phyloP scores from a whole-genome alignment of 2,797 vertebrate species.

The Takifugu ocellatus region DNA sequence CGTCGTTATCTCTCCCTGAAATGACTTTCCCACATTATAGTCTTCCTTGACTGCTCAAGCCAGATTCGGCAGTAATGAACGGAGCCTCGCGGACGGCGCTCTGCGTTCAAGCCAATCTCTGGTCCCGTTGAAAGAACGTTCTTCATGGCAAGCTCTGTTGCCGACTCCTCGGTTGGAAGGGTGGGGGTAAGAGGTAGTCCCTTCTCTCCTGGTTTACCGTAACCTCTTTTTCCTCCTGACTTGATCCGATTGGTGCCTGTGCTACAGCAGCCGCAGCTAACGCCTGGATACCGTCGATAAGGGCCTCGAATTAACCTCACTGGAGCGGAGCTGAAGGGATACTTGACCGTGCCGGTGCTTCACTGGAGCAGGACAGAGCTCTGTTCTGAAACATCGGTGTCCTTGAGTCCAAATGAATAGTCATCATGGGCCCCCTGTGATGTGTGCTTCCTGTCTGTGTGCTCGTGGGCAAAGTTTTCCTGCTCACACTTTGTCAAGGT shows the following conservation, averaged over 20 bases:
- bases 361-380: neutral
- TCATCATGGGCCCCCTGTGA: conserved; percentile 19
- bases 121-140: conserved; percentile 35
- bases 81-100: conserved; percentile 20
- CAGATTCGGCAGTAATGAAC: conserved; percentile 42
- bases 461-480: conserved; percentile 17
- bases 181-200: neutral
- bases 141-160: neutral
- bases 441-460: conserved; percentile 22
- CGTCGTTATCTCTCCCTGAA: conserved; percentile 59
- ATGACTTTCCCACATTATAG: conserved; percentile 52
- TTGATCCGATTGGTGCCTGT: no score
- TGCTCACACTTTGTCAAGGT: conserved; percentile 13
- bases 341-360: conserved; percentile 16
- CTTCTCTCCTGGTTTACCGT: neutral
- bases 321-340: conserved; percentile 13
- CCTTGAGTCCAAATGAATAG: conserved; percentile 25
- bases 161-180: no score
- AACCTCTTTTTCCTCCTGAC: conserved; percentile 2
- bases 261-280: no score
- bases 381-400: neutral
- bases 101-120: conserved; percentile 33
- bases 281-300: no score
- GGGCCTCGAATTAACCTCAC: no score
- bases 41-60: conserved; percentile 62